Conservation (phyloP, 2,797 vertebrate genomes). For the Picus viridis region DNA sequence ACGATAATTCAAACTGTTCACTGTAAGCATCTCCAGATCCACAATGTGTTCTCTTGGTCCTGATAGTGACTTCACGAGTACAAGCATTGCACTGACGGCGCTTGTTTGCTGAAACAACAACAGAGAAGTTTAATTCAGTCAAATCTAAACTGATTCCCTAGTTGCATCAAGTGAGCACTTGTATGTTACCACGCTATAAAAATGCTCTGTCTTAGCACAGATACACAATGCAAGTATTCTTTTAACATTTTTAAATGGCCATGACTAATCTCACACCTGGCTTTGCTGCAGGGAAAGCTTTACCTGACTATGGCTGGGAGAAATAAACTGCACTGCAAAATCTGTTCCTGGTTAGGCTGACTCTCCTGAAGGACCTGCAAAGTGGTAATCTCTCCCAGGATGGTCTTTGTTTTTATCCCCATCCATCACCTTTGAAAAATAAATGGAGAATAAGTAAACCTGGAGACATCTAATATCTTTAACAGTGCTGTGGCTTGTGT, state of each 20-base stretch:
- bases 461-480: neutral
- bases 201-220: neutral
- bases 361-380: neutral
- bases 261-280: neutral
- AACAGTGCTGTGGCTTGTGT: neutral
- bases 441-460: neutral
- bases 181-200: neutral
- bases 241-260: neutral
- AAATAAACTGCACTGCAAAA: neutral
- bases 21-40: conserved; percentile 98
- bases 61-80: conserved; percentile 89
- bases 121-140: neutral
- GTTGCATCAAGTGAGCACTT: neutral
- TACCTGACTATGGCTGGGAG: conserved; percentile 6
- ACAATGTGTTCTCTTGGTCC: conserved; percentile 93
- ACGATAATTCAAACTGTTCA: conserved; percentile 91
- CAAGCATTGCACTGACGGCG: conserved; percentile 92
- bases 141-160: neutral
- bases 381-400: conserved; percentile 1
- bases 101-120: conserved; percentile 88
- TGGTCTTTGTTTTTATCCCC: neutral
- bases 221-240: neutral
- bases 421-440: neutral
- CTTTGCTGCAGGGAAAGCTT: neutral
- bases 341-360: neutral